These are phyloP conservation scores for Itoplectis maculator DNA, from an alignment of 2,888 invertebrate species.

Conservation along the genomic window DNA sequence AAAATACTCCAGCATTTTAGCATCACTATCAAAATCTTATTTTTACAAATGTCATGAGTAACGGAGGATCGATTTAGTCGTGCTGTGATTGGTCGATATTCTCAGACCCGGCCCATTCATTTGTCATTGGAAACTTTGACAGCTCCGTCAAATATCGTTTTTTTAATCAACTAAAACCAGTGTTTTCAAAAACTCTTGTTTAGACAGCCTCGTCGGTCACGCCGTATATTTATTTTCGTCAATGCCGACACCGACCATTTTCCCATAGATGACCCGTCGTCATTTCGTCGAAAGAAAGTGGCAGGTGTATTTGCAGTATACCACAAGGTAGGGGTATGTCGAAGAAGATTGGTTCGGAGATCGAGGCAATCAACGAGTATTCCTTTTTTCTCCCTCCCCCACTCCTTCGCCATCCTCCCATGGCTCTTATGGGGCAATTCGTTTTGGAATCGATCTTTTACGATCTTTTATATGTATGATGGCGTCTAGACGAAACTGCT, in stretches of 20 bases:
- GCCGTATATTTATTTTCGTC: background rate
- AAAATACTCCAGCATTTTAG: too few species aligned
- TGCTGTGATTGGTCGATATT: too few species aligned
- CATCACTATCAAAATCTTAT: too few species aligned
- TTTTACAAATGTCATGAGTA: too few species aligned
- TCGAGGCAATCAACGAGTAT: conserved; percentile 55
- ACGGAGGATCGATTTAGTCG: too few species aligned
- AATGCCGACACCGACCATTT: background rate
- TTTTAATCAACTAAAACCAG: too few species aligned
- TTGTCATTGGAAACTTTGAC: too few species aligned
- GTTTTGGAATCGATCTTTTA: conserved; percentile 64
- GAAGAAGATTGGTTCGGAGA: conserved; percentile 58
- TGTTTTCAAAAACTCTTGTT: background rate
- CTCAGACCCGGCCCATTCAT: too few species aligned
- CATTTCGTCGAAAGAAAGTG: conserved; percentile 1
- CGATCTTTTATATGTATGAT: conserved; percentile 59
- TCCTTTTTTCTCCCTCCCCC: conserved; percentile 19
- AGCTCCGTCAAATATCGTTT: too few species aligned
- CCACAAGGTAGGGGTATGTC: conserved; percentile 31
- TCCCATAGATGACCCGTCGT: background rate
- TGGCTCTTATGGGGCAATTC: conserved; percentile 43
- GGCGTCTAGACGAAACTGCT: conserved; percentile 51
- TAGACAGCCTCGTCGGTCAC: background rate
- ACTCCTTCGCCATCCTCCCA: conserved; percentile 6
- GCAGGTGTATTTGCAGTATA: conserved; percentile 14